Percentiles rank a stretch among this genome's conserved stretches.
Conservation (phyloP, 2,888 invertebrate genomes). For the Limnephilus lunatus region DNA sequence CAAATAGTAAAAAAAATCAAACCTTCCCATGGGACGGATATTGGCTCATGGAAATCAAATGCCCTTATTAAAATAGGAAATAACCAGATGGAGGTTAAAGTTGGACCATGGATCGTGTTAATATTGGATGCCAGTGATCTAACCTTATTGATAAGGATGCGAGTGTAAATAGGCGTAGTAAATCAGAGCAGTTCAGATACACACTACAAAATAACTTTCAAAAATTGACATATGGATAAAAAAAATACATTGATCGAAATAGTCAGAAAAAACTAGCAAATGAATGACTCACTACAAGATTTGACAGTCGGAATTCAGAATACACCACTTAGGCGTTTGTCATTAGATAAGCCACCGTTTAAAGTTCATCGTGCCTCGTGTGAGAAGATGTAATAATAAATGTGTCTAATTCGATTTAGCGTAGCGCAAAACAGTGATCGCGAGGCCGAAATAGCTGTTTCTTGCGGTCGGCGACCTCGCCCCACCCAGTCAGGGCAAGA, state of each 20-base stretch:
- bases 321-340: background rate
- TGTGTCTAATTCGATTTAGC: slow-evolving; percentile 4
- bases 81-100: background rate
- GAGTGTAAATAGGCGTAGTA: background rate
- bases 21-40: background rate
- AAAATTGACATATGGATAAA: background rate
- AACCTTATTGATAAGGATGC: background rate
- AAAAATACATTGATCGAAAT: background rate
- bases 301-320: background rate
- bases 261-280: background rate
- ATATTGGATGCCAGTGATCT: background rate
- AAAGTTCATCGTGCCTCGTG: background rate
- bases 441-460: slow-evolving; percentile 26
- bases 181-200: background rate
- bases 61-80: background rate
- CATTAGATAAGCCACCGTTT: background rate
- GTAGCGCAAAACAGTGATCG: background rate
- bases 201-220: background rate
- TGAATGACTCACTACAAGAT: background rate
- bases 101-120: background rate
- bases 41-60: background rate
- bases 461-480: slow-evolving; percentile 38
- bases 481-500: background rate
- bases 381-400: background rate
- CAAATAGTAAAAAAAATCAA: background rate